Conservation (phyloP, 2,113 vertebrate genomes). For the Caranx ignobilis region DNA sequence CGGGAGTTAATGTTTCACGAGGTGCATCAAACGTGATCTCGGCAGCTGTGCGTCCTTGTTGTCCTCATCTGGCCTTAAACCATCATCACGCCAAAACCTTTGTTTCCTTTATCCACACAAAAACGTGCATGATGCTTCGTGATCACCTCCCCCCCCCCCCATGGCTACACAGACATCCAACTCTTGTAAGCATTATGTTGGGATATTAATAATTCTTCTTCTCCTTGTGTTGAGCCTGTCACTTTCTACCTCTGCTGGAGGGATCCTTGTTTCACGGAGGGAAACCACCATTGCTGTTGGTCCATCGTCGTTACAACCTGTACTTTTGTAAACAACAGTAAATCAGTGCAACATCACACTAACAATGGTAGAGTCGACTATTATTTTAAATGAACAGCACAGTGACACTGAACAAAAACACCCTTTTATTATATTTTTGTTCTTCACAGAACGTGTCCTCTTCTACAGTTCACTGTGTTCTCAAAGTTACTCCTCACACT, state of each 20-base stretch:
- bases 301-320: slow-evolving; percentile 36
- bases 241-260: slow-evolving; percentile 67
- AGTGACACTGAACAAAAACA: slow-evolving; percentile 19
- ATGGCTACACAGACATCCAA: slow-evolving; percentile 6
- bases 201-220: slow-evolving; percentile 11
- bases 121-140: slow-evolving; percentile 56
- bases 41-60: background rate
- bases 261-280: slow-evolving; percentile 40
- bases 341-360: slow-evolving; percentile 47
- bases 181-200: slow-evolving; percentile 32
- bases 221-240: slow-evolving; percentile 16
- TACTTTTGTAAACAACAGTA: slow-evolving; percentile 55
- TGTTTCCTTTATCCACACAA: slow-evolving; percentile 18
- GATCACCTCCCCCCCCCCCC: background rate
- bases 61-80: slow-evolving; percentile 59
- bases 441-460: background rate
- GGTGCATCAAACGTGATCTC: slow-evolving; percentile 91
- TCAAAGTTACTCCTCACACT: background rate
- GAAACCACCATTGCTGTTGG: slow-evolving; percentile 18
- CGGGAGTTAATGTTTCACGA: slow-evolving; percentile 95
- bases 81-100: slow-evolving; percentile 29
- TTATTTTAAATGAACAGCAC: slow-evolving; percentile 38
- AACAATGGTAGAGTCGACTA: slow-evolving; percentile 37
- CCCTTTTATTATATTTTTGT: slow-evolving; percentile 6
- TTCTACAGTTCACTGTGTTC: slow-evolving; percentile 12